Conservation (phyloP, 2,113 vertebrate genomes). For the Scomber japonicus region DNA sequence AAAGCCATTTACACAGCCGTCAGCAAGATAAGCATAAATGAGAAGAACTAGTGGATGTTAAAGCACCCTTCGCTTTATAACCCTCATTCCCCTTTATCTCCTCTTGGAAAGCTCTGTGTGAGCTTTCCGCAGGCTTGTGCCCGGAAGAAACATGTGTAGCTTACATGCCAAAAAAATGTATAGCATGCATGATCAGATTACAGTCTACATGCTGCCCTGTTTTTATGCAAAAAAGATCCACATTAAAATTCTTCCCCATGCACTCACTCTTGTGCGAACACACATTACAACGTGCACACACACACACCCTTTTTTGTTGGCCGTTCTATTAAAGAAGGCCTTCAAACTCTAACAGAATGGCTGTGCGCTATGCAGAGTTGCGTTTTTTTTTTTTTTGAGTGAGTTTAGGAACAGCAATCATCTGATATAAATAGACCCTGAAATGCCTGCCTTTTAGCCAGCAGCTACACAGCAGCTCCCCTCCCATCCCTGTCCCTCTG, state of each 20-base stretch:
- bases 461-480: slow-evolving; percentile 28
- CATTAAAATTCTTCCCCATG: slow-evolving; percentile 6
- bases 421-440: slow-evolving; percentile 74
- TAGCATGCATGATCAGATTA: not conserved
- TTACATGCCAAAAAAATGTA: not conserved
- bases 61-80: slow-evolving; percentile 47
- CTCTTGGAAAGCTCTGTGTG: slow-evolving; percentile 1
- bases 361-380: slow-evolving; percentile 45
- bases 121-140: not conserved
- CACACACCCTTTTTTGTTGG: not conserved
- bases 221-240: slow-evolving; percentile 17
- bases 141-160: slow-evolving; percentile 4
- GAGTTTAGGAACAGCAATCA: slow-evolving; percentile 71
- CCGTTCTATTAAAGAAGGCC: slow-evolving; percentile 38
- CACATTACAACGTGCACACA: not conserved
- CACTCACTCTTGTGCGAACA: not conserved
- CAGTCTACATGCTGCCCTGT: not conserved
- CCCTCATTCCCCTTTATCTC: slow-evolving; percentile 30
- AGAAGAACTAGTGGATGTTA: slow-evolving; percentile 63
- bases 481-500: slow-evolving; percentile 15
- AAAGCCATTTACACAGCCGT: slow-evolving; percentile 79
- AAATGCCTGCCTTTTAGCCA: slow-evolving; percentile 65
- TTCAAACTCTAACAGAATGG: slow-evolving; percentile 53
- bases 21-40: slow-evolving; percentile 73
- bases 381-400: slow-evolving; percentile 46